Percentiles rank a stretch among this genome's conserved stretches.
Evolutionary conservation across 2,888 invertebrate species (phyloP).

Genomic region (Shargacucullia verbasci): DNA sequence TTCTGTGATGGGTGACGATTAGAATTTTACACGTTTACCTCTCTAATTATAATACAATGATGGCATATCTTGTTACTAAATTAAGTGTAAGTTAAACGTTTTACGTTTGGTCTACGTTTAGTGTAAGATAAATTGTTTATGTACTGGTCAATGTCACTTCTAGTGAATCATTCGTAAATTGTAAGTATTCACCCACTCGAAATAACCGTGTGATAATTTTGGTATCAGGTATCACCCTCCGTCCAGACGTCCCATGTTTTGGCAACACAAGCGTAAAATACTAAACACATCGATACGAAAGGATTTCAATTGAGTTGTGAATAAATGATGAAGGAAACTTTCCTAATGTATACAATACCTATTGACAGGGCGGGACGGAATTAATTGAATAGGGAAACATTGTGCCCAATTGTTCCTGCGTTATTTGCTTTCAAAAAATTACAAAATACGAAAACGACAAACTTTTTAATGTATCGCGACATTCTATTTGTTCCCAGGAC

Average conservation of each 20-base stretch:
- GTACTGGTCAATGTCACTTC: constrained; percentile 42
- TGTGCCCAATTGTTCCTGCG: constrained; percentile 26
- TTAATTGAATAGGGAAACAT: constrained; percentile 44
- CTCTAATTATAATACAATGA: too few species aligned
- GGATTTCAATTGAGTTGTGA: constrained; percentile 46
- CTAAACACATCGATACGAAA: constrained; percentile 42
- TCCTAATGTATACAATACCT: constrained; percentile 45
- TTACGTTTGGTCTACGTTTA: neutral
- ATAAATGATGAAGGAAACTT: constrained; percentile 48
- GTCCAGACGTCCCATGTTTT: constrained; percentile 24
- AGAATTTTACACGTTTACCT: too few species aligned
- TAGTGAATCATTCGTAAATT: constrained; percentile 37
- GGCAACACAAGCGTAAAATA: constrained; percentile 46
- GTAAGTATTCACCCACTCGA: constrained; percentile 55
- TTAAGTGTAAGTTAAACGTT: neutral
- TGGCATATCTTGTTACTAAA: too few species aligned
- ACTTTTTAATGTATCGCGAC: constrained; percentile 71
- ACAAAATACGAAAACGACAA: constrained; percentile 61
- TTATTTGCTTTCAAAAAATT: constrained; percentile 59
- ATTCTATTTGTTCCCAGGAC: constrained; percentile 66
- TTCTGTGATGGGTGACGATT: neutral
- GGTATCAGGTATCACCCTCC: constrained; percentile 57
- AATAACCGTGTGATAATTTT: constrained; percentile 61
- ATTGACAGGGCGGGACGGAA: constrained; percentile 38
- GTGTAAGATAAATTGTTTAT: neutral